These are phyloP conservation scores for Sparus aurata DNA, from an alignment of 2,797 vertebrate species.

Conservation along the genomic window DNA sequence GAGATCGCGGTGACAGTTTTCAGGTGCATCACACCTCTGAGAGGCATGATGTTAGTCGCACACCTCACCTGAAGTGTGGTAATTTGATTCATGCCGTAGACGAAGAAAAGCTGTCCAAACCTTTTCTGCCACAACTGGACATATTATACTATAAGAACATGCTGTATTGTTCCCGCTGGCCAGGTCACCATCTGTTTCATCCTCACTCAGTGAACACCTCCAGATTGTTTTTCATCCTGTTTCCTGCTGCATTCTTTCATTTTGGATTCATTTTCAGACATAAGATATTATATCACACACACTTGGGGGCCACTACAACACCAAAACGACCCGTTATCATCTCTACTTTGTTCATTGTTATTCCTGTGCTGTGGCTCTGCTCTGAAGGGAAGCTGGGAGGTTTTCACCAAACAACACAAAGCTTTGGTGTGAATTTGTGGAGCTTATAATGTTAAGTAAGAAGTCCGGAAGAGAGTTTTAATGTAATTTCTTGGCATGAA, in stretches of 20 bases:
- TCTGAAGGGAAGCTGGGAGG: conserved; percentile 39
- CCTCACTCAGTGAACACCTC: conserved; percentile 1
- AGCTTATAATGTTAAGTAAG: neutral
- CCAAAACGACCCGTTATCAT: conserved; percentile 9
- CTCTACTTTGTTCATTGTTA: conserved; percentile 10
- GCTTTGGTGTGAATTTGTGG: conserved; percentile 41
- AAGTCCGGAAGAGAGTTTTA: conserved; percentile 1
- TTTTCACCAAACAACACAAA: conserved; percentile 36
- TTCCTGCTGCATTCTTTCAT: neutral
- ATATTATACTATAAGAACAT: neutral
- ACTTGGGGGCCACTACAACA: neutral
- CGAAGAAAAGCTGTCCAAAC: conserved; percentile 4
- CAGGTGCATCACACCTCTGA: conserved; percentile 27
- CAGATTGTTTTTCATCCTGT: conserved; percentile 3
- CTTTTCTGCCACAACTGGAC: neutral
- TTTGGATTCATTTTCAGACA: conserved; percentile 30
- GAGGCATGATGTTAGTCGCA: neutral
- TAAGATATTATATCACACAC: conserved; percentile 23
- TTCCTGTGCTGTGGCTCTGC: neutral
- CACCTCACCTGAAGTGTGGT: neutral
- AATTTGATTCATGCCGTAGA: conserved; percentile 20
- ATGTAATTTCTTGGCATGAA: neutral
- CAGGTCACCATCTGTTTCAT: conserved; percentile 17
- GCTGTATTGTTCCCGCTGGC: conserved; percentile 6
- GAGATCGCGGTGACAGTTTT: conserved; percentile 19